Base-by-base conservation (phyloP, 2,113 vertebrate genomes). In the Charadrius vociferus region DNA sequence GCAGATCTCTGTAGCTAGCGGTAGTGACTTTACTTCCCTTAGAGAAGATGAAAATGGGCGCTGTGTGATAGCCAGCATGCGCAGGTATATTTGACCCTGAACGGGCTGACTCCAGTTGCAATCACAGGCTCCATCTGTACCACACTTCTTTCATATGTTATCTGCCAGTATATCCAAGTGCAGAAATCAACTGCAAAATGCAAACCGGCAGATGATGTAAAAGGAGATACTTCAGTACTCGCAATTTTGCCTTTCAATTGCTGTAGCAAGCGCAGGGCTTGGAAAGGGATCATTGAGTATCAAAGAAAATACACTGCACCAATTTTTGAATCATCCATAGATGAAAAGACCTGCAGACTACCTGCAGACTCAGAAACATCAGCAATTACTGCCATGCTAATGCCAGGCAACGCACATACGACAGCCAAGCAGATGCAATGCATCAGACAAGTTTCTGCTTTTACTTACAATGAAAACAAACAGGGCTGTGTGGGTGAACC, bases 1-100 rank as follows among this genome's bases (percentile, higher is more conserved):
- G 97, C 55, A 98, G 98, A 98, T 96, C 95, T 96, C 97, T 98
- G 87, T 96, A 98, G 97, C 98, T 47, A 84, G 5, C 2, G 63
- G 95, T 37, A 97, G 94, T 90, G 67, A 43, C 16, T 77, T 62
- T 65, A 14, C 15, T 98, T 68, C 96, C 92, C 71, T 82, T 97
- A 95, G 93, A 98, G 86, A 94, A 87, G 97, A 98, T 90, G 80
- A 96, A 85, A 96, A 97, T 3, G 88, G 53, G 5, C 59, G 36
- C 26, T 80, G 83, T 96, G 72, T 56, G 90, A 96, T 55, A 97
- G 71, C 22, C 93, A 92, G 71, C 94, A 70, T 12, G 50, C 95
- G 63, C 66, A 86, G 63, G 89, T 81, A 45, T 70, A 95, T 80
- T 79, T 98, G 91, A 55, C 96, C 88, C 80, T 97, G 58, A 88